Base-by-base conservation (phyloP, 2,113 vertebrate species). In the Odobenus rosmarus region DNA sequence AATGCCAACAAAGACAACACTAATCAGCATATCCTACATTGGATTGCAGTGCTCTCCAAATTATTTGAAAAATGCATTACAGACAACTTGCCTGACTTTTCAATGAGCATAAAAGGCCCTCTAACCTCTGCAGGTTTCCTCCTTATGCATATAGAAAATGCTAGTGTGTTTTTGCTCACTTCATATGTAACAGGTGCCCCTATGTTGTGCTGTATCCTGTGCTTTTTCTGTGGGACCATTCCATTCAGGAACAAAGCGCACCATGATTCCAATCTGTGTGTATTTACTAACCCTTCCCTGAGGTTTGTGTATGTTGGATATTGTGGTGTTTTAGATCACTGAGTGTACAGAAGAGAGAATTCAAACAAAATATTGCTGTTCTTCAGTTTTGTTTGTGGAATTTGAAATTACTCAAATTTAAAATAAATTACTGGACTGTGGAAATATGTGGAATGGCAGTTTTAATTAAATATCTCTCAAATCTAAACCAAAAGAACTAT, bases 261-360 rank as follows among this genome's bases (percentile, higher is more conserved):
- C 99, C 99, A 98, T 99, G 98, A 99, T 99, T 99, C 98, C 99
- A 99, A 99, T 98, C 98, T 98, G 98, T 99, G 99, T 99, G 99
- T 99, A 98, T 99, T 99, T 99, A 99, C 99, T 99, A 99, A 99
- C 99, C 98, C 98, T 98, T 98, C 99, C 99, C 99, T 99, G 98
- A 99, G 99, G 99, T 99, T 99, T 99, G 99, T 99, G 99, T 99
- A 99, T 99, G 99, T 99, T 99, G 99, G 99, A 99, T 99, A 99
- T 99, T 99, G 99, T 99, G 99, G 98, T 99, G 99, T 99, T 99
- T 99, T 99, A 99, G 99, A 99, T 99, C 99, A 99, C 99, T 99
- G 98, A 99, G 99, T 99, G 99, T 99, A 99, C 99, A 99, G 99
- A 99, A 99, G 99, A 99, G 98, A 99, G 98, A 99, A 99, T 99